A percentile compares a stretch with the other conserved stretches of the same genome.
Evolutionary conservation across 2,113 vertebrate genomes (phyloP).

Genomic region (Leuciscus idus): DNA sequence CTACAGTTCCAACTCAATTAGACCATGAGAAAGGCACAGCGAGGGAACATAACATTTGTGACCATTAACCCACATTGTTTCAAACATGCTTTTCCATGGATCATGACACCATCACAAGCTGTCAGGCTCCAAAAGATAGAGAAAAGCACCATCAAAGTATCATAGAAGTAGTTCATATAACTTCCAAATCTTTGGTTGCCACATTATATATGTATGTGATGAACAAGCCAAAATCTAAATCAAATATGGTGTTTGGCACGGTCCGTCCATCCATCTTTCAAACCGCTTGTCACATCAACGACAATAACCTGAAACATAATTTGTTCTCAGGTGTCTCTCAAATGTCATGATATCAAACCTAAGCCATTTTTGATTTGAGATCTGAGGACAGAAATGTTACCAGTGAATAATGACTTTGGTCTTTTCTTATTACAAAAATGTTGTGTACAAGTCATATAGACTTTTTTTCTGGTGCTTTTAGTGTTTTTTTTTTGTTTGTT

Average conservation of each 20-base stretch:
- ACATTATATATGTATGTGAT: not conserved
- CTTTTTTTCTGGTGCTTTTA: not conserved
- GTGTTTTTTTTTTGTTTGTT: not conserved
- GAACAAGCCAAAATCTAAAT: not conserved
- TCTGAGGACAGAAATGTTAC: not conserved
- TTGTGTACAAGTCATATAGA: not conserved
- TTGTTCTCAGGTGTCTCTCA: not conserved
- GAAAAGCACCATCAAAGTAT: too few relatives aligned
- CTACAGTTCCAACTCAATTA: not conserved
- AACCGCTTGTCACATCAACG: not conserved
- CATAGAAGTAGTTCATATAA: not conserved
- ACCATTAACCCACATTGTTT: too few relatives aligned
- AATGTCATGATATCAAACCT: not conserved
- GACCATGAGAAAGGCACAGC: not conserved
- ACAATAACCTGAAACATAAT: too few relatives aligned
- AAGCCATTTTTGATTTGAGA: not conserved
- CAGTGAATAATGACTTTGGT: not conserved
- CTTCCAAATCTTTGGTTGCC: not conserved
- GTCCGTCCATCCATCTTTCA: not conserved
- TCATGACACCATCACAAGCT: too few relatives aligned
- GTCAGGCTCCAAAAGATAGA: too few relatives aligned
- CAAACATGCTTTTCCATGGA: too few relatives aligned
- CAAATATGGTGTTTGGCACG: not conserved
- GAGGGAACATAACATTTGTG: too few relatives aligned
- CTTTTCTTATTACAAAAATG: not conserved